A percentile compares a stretch with the other conserved stretches of the same genome.
phyloP scores from a whole-genome alignment of 2,888 invertebrate genomes.

The Ditylenchus weischeri region DNA sequence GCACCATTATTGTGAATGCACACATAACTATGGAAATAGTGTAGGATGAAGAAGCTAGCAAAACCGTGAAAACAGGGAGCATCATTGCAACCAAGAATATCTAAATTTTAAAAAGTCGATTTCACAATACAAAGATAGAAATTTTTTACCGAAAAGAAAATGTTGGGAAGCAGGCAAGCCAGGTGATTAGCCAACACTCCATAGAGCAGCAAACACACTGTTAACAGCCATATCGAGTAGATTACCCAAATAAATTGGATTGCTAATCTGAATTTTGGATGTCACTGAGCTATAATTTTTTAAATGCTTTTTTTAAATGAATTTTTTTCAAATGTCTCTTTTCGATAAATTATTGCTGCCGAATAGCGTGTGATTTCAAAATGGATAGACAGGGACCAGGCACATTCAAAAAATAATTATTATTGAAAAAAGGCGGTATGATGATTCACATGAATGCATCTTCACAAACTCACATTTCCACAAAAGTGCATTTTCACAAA shows the following conservation, averaged over 20 bases:
- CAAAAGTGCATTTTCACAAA: too few species aligned
- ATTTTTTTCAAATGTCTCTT: too few species aligned
- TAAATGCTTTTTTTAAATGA: not conserved
- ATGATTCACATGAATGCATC: too few species aligned
- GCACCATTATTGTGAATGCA: constrained; percentile 15
- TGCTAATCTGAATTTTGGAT: not conserved
- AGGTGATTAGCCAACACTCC: constrained; percentile 26
- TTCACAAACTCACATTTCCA: too few species aligned
- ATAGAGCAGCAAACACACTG: constrained; percentile 15
- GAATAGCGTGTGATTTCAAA: too few species aligned
- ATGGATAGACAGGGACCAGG: too few species aligned
- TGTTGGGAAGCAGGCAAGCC: constrained; percentile 16
- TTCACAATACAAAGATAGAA: not conserved
- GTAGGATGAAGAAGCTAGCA: constrained; percentile 16
- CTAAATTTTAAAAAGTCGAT: constrained; percentile 13
- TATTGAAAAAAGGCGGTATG: too few species aligned
- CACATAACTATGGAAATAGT: constrained; percentile 10
- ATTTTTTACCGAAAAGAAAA: constrained; percentile 21
- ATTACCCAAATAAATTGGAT: constrained; percentile 11
- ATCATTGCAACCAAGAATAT: constrained; percentile 16
- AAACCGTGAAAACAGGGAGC: constrained; percentile 11
- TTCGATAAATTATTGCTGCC: too few species aligned
- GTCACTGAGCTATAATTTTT: not conserved
- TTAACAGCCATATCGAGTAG: constrained; percentile 17
- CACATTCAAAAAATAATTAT: too few species aligned